These are phyloP conservation scores for Synanthedon vespiformis DNA, from an alignment of 2,888 invertebrate species.

Conservation along the genomic window DNA sequence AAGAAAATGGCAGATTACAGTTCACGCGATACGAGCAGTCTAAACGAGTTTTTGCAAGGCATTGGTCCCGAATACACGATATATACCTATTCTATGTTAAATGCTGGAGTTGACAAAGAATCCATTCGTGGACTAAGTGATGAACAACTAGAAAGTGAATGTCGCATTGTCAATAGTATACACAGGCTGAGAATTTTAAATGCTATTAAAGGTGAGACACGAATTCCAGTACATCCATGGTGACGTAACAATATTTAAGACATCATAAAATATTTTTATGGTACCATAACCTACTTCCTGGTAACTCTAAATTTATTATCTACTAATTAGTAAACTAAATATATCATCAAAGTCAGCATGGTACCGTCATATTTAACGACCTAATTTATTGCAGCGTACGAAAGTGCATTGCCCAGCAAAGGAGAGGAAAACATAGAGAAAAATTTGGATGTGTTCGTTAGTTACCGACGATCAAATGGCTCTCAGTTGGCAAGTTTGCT, in stretches of 20 bases:
- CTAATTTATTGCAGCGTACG: constrained; percentile 59
- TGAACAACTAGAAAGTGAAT: constrained; percentile 91
- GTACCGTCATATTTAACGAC: background rate
- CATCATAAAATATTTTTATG: no score
- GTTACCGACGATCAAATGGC: constrained; percentile 96
- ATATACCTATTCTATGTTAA: constrained; percentile 96
- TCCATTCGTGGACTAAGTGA: constrained; percentile 88
- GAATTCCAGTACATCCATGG: no score
- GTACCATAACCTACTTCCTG: constrained; percentile 5
- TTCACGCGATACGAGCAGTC: constrained; percentile 90
- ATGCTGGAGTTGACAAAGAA: constrained; percentile 93
- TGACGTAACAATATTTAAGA: no score
- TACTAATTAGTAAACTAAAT: background rate
- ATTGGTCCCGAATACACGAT: constrained; percentile 92
- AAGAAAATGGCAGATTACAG: constrained; percentile 98
- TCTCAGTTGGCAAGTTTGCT: constrained; percentile 95
- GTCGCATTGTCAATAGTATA: constrained; percentile 93
- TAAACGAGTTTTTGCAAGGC: constrained; percentile 85
- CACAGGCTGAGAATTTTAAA: constrained; percentile 92
- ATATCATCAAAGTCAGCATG: background rate
- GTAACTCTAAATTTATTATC: constrained; percentile 5
- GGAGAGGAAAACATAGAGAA: constrained; percentile 86
- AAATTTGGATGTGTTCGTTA: constrained; percentile 96
- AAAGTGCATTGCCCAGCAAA: constrained; percentile 74
- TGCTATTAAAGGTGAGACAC: constrained; percentile 78